Percentiles rank a stretch among this genome's conserved stretches.
phyloP scores from a whole-genome alignment of 2,113 vertebrate species.

The Lathamus discolor region DNA sequence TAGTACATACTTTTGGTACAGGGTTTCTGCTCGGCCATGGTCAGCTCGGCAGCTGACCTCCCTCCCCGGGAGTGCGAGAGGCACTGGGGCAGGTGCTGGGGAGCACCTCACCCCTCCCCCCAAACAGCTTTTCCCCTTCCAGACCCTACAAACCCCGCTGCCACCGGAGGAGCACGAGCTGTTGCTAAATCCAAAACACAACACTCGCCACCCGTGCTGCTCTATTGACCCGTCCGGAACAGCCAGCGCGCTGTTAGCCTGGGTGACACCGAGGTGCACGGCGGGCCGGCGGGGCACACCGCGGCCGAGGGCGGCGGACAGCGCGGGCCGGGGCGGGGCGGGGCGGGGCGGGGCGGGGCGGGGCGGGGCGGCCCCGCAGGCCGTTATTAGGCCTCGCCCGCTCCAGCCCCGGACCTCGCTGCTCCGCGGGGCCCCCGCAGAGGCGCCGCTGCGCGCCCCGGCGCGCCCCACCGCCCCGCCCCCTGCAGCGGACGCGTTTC shows the following conservation, averaged over 20 bases:
- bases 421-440: background rate
- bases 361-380: background rate
- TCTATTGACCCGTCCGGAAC: background rate
- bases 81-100: fast-evolving
- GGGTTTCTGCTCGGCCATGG: background rate
- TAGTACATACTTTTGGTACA: fast-evolving
- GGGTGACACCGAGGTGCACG: background rate
- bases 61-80: background rate
- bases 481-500: background rate
- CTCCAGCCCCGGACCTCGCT: fast-evolving
- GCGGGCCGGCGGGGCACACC: background rate
- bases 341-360: fast-evolving
- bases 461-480: fast-evolving
- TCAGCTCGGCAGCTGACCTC: background rate
- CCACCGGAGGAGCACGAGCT: background rate
- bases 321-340: no score
- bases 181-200: no score
- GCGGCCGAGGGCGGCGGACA: background rate
- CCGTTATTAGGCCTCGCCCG: background rate
- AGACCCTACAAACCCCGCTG: background rate
- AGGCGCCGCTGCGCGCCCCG: fast-evolving
- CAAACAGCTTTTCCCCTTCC: background rate
- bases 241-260: background rate
- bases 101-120: background rate
- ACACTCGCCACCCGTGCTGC: fast-evolving